A percentile compares a stretch with the other conserved stretches of the same genome.
Conservation (phyloP, 2,113 vertebrate genomes). For the Pteronura brasiliensis region DNA sequence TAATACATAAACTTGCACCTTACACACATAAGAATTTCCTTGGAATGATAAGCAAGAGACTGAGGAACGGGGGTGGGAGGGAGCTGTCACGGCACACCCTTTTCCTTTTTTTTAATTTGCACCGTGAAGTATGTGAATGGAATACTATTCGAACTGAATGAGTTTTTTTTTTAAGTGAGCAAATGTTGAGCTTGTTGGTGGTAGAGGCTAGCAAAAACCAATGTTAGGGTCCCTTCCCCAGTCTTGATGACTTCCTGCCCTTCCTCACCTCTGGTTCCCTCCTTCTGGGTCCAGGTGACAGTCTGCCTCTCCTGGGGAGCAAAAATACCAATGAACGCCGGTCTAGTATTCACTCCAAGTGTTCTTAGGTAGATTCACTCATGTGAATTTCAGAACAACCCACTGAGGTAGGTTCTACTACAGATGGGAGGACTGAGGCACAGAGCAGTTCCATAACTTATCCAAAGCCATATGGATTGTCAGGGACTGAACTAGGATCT, state of each 20-base stretch:
- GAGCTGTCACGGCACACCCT: background rate
- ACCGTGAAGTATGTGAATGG: background rate
- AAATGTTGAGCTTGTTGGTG: background rate
- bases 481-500: background rate
- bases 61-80: background rate
- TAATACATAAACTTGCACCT: background rate
- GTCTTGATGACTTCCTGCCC: background rate
- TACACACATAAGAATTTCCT: background rate
- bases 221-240: background rate
- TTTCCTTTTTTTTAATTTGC: background rate
- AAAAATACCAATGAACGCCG: background rate
- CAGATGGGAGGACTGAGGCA: background rate
- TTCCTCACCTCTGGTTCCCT: background rate
- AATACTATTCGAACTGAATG: background rate
- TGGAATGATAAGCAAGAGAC: background rate
- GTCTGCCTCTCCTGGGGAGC: background rate
- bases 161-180: background rate
- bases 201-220: background rate
- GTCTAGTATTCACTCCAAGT: fast-evolving
- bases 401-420: background rate
- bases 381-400: background rate
- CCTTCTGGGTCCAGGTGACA: background rate
- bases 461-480: background rate
- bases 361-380: background rate
- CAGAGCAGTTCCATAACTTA: background rate